Percentiles rank a stretch among this genome's conserved stretches.
Evolutionary conservation across 2,888 invertebrate genomes (phyloP).

Genomic region (Mallateleia sp.): DNA sequence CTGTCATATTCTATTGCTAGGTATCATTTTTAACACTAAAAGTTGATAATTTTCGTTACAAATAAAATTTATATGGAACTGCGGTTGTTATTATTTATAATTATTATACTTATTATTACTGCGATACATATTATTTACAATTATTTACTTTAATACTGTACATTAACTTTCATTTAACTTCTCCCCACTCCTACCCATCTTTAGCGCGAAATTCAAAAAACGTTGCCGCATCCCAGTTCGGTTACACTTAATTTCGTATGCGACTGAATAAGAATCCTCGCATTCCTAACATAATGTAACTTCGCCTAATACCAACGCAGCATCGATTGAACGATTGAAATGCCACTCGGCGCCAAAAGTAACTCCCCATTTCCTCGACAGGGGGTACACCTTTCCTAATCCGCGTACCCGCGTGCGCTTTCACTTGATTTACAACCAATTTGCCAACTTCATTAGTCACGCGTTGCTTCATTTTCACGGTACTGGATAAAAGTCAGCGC

Average conservation of each 20-base stretch:
- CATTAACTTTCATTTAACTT: no score
- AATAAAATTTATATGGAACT: no score
- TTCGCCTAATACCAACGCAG: conserved; percentile 86
- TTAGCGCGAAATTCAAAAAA: conserved; percentile 5
- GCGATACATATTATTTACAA: no score
- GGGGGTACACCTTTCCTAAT: conserved; percentile 50
- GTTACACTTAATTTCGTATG: conserved; percentile 23
- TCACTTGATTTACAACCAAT: conserved; percentile 69
- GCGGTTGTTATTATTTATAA: no score
- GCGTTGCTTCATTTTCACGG: conserved; percentile 68
- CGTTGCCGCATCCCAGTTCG: conserved; percentile 20
- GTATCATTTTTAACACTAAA: no score
- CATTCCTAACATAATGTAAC: conserved; percentile 65
- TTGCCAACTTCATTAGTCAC: conserved; percentile 68
- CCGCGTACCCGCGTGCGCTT: conserved; percentile 35
- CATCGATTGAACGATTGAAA: conserved; percentile 87
- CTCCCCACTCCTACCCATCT: no score
- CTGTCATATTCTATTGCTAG: no score
- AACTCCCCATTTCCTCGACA: conserved; percentile 49
- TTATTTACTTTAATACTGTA: no score
- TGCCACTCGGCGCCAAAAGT: conserved; percentile 61
- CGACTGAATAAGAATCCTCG: conserved; percentile 27
- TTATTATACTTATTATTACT: no score
- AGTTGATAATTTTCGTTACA: no score
- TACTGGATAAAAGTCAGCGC: conserved; percentile 29